These are phyloP conservation scores for Phlogophora meticulosa DNA, from an alignment of 2,888 invertebrate genomes.

Conservation along the genomic window DNA sequence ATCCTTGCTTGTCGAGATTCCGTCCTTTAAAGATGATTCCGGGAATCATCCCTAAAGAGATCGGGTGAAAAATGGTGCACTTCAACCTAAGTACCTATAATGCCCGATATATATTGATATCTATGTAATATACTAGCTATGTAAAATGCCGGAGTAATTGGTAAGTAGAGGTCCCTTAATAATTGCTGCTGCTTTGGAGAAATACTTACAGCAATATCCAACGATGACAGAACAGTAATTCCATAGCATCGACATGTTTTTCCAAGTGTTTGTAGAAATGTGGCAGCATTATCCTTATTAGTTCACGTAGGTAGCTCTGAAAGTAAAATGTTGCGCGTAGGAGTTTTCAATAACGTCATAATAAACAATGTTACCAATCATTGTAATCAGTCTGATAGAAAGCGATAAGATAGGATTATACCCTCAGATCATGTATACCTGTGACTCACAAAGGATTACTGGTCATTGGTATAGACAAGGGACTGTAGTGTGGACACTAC, in stretches of 20 bases:
- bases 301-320: constrained; percentile 95
- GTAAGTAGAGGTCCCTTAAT: too few relatives aligned
- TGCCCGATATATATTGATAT: too few relatives aligned
- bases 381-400: constrained; percentile 23
- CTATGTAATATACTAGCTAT: too few relatives aligned
- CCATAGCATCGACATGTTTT: constrained; percentile 96
- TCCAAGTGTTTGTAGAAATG: constrained; percentile 96
- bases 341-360: constrained; percentile 39
- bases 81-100: too few relatives aligned
- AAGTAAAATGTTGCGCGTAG: constrained; percentile 57
- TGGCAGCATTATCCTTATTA: constrained; percentile 97
- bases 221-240: constrained; percentile 97
- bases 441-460: constrained; percentile 23
- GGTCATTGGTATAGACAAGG: background rate
- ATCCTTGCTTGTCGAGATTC: too few relatives aligned
- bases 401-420: constrained; percentile 31
- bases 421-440: background rate
- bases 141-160: too few relatives aligned
- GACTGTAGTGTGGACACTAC: too few relatives aligned
- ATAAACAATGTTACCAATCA: constrained; percentile 17
- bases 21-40: too few relatives aligned
- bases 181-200: background rate
- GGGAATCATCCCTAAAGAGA: too few relatives aligned
- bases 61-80: too few relatives aligned
- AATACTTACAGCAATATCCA: constrained; percentile 96